Conservation (phyloP, 2,113 vertebrate species). For the Saccopteryx leptura region DNA sequence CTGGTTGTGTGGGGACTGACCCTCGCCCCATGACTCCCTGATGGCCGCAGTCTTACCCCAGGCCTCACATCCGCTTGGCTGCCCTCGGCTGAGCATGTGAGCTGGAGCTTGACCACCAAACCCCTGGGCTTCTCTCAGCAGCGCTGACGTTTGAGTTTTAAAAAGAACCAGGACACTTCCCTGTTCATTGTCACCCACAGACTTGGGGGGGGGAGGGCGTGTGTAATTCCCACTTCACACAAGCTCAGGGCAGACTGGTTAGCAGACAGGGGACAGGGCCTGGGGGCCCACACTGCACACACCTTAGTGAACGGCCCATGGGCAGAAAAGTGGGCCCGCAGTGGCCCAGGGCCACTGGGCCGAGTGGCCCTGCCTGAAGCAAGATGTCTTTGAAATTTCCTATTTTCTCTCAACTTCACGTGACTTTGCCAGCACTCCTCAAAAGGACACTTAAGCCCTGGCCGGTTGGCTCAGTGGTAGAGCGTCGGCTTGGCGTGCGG, state of each 20-base stretch:
- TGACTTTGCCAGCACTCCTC: neutral
- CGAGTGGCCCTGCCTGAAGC: neutral
- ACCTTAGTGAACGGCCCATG: neutral
- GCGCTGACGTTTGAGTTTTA: neutral
- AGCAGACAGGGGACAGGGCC: neutral
- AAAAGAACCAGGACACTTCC: neutral
- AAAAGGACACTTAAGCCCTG: neutral
- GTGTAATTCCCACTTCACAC: neutral
- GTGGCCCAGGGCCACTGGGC: neutral
- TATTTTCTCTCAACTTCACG: neutral
- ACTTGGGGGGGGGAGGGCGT: accelerated
- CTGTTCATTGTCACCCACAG: neutral
- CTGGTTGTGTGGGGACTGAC: neutral
- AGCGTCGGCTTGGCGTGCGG: too few species aligned
- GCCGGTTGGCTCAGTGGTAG: too few species aligned
- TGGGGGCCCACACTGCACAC: accelerated
- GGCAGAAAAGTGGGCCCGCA: too few species aligned
- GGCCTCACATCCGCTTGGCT: too few species aligned
- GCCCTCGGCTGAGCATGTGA: neutral
- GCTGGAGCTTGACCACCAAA: neutral
- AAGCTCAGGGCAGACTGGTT: neutral
- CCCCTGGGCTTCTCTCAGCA: neutral
- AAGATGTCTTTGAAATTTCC: neutral
- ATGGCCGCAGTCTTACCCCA: neutral
- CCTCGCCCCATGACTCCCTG: neutral